These are phyloP conservation scores for Monodelphis domestica DNA, from an alignment of 2,797 vertebrate genomes.

Conservation along the genomic window DNA sequence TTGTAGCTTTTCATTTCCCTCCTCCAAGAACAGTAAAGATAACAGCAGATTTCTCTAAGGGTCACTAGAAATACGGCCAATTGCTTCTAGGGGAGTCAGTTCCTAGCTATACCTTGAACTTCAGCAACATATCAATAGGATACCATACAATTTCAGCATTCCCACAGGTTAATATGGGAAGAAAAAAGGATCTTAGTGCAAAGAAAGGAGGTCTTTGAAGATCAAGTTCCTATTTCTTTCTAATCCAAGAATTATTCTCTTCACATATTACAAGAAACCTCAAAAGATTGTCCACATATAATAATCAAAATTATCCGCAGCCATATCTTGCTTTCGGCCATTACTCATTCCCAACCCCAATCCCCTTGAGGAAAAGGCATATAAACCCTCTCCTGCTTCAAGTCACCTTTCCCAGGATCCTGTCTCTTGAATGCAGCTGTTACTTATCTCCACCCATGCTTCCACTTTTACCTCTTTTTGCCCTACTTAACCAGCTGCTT, in stretches of 20 bases:
- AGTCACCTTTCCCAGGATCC: conserved; percentile 55
- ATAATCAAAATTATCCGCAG: neutral
- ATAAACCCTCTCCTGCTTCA: conserved; percentile 15
- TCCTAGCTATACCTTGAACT: neutral
- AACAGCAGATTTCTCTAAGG: neutral
- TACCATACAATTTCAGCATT: conserved; percentile 2
- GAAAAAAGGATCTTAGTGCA: conserved; percentile 46
- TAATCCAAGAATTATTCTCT: conserved; percentile 16
- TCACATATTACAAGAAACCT: conserved; percentile 25
- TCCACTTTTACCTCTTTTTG: conserved; percentile 72
- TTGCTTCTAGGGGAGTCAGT: neutral
- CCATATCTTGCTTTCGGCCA: conserved; percentile 47
- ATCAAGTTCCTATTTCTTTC: conserved; percentile 9
- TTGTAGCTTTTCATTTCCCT: neutral
- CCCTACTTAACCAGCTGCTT: conserved; percentile 76
- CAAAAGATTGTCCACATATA: neutral
- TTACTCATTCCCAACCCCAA: conserved; percentile 21
- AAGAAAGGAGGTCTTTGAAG: neutral
- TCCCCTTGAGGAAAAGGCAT: conserved; percentile 39
- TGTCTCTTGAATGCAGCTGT: conserved; percentile 43
- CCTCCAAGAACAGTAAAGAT: neutral
- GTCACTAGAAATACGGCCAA: neutral
- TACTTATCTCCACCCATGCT: conserved; percentile 67
- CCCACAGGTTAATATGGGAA: neutral
- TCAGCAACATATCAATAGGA: neutral